Percentiles rank a stretch among this genome's conserved stretches.
phyloP scores from a whole-genome alignment of 2,113 vertebrate species.

The Raja brachyura region DNA sequence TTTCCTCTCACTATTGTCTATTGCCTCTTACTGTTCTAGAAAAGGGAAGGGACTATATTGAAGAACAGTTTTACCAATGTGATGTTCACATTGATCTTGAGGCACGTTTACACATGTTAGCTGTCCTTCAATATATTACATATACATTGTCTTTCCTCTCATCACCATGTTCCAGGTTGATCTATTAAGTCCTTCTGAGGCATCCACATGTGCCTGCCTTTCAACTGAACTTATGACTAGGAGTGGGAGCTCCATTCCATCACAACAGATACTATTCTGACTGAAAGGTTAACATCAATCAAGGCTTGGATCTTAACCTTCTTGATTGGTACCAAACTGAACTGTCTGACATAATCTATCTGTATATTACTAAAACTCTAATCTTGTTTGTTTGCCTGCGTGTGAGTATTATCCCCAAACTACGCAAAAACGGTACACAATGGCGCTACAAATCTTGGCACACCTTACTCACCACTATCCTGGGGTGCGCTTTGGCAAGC shows the following conservation, averaged over 20 bases:
- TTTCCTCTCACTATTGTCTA: no score
- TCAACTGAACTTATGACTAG: neutral
- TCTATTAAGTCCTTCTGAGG: neutral
- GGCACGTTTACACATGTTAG: neutral
- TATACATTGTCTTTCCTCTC: neutral
- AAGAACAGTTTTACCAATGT: no score
- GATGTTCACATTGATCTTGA: neutral
- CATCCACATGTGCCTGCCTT: neutral
- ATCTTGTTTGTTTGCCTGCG: no score
- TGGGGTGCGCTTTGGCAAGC: no score
- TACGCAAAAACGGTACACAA: no score
- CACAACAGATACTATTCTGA: neutral
- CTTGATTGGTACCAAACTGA: neutral
- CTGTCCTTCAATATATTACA: neutral
- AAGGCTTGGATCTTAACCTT: neutral
- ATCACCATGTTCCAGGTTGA: neutral
- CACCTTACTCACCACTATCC: no score
- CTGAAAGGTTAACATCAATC: neutral
- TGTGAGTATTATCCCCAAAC: no score
- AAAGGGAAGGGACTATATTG: no score
- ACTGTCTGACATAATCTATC: neutral
- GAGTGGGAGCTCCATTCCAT: neutral
- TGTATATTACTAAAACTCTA: no score
- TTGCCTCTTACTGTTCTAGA: no score
- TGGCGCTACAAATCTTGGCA: no score